Conservation (phyloP, 2,113 vertebrate genomes). For the Alaudala cheleensis region DNA sequence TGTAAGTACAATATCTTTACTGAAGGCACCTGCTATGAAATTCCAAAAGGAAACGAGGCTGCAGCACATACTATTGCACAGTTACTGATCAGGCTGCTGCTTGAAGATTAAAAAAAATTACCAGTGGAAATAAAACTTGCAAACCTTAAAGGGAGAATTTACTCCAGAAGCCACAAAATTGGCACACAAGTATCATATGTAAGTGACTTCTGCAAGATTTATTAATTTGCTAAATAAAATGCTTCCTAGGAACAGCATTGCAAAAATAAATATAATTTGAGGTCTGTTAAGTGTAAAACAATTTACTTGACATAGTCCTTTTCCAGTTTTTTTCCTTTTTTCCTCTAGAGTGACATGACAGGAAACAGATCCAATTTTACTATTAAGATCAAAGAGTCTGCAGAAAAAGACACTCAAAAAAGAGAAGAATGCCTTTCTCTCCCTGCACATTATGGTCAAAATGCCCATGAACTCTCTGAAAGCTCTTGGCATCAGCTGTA, state of each 20-base stretch:
- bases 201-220: not conserved
- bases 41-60: not conserved
- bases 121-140: not conserved
- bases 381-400: not conserved
- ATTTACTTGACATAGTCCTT: not conserved
- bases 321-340: not conserved
- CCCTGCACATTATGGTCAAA: not conserved
- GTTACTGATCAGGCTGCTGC: not conserved
- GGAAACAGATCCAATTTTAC: not conserved
- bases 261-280: not conserved
- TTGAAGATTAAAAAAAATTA: not conserved
- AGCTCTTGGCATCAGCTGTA: not conserved
- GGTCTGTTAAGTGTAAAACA: not conserved
- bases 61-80: no score
- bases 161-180: not conserved
- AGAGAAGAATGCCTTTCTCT: not conserved
- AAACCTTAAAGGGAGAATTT: not conserved
- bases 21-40: not conserved
- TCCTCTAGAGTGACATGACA: not conserved
- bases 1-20: not conserved
- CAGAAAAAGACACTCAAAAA: not conserved
- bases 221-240: not conserved
- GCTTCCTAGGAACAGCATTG: not conserved
- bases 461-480: not conserved
- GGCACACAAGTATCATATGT: not conserved